Base-by-base conservation (phyloP, 1,140 invertebrate genomes). In the Heliconius congener region DNA sequence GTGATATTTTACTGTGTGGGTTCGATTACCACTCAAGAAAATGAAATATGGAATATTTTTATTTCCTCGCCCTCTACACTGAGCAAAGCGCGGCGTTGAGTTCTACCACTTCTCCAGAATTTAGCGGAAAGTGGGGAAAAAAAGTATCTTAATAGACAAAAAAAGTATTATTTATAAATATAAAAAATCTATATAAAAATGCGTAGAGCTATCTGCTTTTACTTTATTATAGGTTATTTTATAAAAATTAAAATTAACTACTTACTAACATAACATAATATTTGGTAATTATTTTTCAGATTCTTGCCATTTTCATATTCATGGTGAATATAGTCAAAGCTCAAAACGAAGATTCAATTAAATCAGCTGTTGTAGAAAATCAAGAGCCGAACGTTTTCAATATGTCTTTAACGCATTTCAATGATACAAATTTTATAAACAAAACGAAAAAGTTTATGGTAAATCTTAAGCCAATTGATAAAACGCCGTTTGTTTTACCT, bases 381-480 rank as follows among this genome's bases (percentile, higher is more conserved):
- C 60, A 16, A 66, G 60, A 66, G 9, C 13, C 27, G 16, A 66
- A 66, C 5, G 23, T 23, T 8, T 71, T 71, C 37, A 37, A 71
- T 34, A 30, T 34, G 9, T 34, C 70, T 5, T 1, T 71, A 37
- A 71, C 70, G 5, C 30, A 71, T 34, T 27, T 18, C 0, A 71
- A 37, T 19, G 18, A 34, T 19, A 71, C 23, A 27, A 71, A 27
- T 34, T 37, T n/a, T 13, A 27, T 39, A 39, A 42, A 72, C n/a
- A 42, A 72, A 42, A 42, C 71, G 1, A 77, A 71, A 52, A 77
- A 77, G 42, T 52, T 71, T 77, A 23, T 52, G 8, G 66, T 77
- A 55, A 77, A 46, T 13, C 27, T 71, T 23, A 55, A 39, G 6
- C 70, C 76, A 2, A 42, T 50, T 71, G n/a, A 39, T 11, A 55